phyloP scores from a whole-genome alignment of 2,888 invertebrate species.

The Dorcus hopei region DNA sequence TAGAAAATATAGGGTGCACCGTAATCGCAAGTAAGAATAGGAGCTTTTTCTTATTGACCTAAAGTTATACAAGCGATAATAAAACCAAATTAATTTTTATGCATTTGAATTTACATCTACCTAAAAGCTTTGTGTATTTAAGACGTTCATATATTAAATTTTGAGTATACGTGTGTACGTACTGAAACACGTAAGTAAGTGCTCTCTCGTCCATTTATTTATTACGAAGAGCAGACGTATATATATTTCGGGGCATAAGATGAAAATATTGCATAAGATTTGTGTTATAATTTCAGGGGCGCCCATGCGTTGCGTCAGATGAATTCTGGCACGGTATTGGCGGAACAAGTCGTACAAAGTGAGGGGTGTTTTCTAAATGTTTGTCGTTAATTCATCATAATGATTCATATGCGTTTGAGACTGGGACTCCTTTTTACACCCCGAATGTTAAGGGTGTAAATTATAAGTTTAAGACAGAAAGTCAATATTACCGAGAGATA shows the following conservation, averaged over 20 bases:
- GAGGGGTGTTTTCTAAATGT: conserved; percentile 52
- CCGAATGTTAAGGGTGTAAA: conserved; percentile 51
- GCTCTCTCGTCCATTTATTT: no score
- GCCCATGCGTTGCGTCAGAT: conserved; percentile 8
- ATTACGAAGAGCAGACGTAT: no score
- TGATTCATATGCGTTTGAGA: conserved; percentile 53
- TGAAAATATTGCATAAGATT: conserved; percentile 3
- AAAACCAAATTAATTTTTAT: no score
- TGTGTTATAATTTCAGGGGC: conserved; percentile 3
- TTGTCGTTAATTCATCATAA: conserved; percentile 54
- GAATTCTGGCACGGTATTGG: conserved; percentile 26
- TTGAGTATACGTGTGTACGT: no score
- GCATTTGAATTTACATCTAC: no score
- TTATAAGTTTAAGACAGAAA: conserved; percentile 53
- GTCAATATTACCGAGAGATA: conserved; percentile 41
- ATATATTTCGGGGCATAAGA: neutral
- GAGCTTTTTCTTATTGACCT: no score
- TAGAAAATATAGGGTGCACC: no score
- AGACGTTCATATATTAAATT: no score
- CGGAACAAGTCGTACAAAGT: conserved; percentile 26
- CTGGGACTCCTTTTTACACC: conserved; percentile 50
- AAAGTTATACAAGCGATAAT: no score
- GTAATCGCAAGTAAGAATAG: no score
- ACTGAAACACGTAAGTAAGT: no score
- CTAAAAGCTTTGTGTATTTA: no score